Percentiles rank a stretch among this genome's conserved stretches.
Evolutionary conservation across 2,797 vertebrate species (phyloP).

Genomic region (Pempheris klunzingeri): DNA sequence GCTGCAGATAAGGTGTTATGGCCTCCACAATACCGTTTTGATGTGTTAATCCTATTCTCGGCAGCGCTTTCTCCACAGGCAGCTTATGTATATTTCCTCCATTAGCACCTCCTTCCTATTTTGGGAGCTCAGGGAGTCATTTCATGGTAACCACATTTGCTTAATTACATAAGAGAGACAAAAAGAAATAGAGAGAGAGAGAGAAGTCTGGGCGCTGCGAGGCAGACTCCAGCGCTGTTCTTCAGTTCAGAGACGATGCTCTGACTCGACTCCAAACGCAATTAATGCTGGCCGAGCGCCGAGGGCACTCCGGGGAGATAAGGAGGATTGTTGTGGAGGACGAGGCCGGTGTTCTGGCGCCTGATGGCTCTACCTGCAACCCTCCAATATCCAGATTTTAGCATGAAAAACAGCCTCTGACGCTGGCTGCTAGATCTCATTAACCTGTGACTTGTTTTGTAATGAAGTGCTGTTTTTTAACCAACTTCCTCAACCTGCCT

Average conservation of each 20-base stretch:
- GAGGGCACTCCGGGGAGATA: conserved; percentile 54
- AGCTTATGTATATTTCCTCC: conserved; percentile 56
- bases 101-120: conserved; percentile 75
- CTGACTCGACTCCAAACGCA: conserved; percentile 60
- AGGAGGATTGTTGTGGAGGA: conserved; percentile 41
- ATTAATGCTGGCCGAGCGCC: conserved; percentile 60
- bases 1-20: conserved; percentile 42
- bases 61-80: conserved; percentile 59
- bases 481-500: neutral
- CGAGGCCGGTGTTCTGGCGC: conserved; percentile 32
- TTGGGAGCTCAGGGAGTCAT: conserved; percentile 66
- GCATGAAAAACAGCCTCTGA: neutral
- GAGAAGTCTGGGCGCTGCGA: conserved; percentile 44
- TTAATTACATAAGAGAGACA: conserved; percentile 76
- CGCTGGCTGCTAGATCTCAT: neutral
- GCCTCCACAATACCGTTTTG: conserved; percentile 11
- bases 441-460: neutral
- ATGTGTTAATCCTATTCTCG: conserved; percentile 56
- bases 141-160: conserved; percentile 70
- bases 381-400: conserved; percentile 11
- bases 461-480: neutral
- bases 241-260: conserved; percentile 49
- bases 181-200: conserved; percentile 42
- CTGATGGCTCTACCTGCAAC: conserved; percentile 36
- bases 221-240: conserved; percentile 52